Evolutionary conservation across 2,797 vertebrate genomes (phyloP).

Genomic region (Mus spretus): DNA sequence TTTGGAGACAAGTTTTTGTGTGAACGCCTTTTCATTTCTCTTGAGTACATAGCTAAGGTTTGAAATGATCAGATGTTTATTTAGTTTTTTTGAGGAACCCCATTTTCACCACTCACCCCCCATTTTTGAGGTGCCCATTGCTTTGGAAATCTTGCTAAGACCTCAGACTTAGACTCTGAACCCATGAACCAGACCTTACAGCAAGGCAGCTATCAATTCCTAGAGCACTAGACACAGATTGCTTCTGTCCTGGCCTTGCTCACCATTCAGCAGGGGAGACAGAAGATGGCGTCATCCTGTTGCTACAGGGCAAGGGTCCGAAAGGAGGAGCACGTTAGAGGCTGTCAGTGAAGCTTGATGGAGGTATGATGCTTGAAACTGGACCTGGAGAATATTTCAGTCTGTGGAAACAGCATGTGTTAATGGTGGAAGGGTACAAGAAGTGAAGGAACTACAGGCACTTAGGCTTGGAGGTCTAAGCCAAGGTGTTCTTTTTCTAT

Average conservation of each 20-base stretch:
- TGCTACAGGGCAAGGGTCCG: not conserved
- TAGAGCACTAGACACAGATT: not conserved
- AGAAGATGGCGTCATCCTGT: not conserved
- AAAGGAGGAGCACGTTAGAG: not conserved
- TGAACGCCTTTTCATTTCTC: constrained; percentile 50
- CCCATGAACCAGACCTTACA: not conserved
- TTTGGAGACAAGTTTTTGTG: constrained; percentile 13
- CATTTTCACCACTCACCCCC: not conserved
- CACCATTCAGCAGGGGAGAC: not conserved
- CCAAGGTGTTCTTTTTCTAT: not conserved
- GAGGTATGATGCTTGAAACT: not conserved
- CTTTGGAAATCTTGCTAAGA: not conserved
- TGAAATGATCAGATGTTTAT: constrained; percentile 50
- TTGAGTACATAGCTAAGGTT: not conserved
- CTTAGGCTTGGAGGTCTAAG: not conserved
- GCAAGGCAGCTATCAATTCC: not conserved
- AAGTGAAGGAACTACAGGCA: not conserved
- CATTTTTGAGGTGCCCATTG: not conserved
- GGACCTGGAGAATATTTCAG: not conserved
- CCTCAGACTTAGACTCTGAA: not conserved
- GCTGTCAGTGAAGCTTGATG: not conserved
- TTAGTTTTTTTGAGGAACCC: constrained; percentile 19
- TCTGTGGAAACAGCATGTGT: not conserved
- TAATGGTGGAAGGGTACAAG: not conserved
- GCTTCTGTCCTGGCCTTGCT: not conserved